These are phyloP conservation scores for Labeo calbasu DNA, from an alignment of 2,797 vertebrate genomes.

Conservation along the genomic window DNA sequence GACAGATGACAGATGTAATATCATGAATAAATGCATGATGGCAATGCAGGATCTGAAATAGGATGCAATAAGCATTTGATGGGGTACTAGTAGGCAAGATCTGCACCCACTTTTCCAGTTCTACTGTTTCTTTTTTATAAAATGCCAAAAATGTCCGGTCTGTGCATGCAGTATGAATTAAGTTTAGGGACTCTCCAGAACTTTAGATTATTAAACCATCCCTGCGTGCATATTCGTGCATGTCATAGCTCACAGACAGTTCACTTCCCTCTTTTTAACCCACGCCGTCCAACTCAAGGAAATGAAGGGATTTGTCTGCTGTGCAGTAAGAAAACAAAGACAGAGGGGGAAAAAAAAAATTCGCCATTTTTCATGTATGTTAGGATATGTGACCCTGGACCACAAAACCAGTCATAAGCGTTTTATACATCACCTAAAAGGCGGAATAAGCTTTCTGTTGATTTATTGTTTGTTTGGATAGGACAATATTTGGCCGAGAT, in stretches of 20 bases:
- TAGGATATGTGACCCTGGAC: neutral
- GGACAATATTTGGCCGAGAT: too few relatives aligned
- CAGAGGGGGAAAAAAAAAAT: neutral
- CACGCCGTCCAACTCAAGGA: slow-evolving; percentile 1
- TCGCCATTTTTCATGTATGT: neutral
- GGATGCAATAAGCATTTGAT: neutral
- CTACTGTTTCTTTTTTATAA: neutral
- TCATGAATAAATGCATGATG: slow-evolving; percentile 38
- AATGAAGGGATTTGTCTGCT: slow-evolving; percentile 25
- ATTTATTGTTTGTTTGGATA: too few relatives aligned
- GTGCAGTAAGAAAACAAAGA: neutral
- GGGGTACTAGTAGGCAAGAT: neutral
- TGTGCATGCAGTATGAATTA: neutral
- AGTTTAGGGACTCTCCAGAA: neutral
- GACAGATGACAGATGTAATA: slow-evolving; percentile 30
- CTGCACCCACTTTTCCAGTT: neutral
- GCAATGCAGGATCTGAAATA: too few relatives aligned
- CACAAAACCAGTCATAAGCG: too few relatives aligned
- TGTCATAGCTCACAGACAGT: slow-evolving; percentile 14
- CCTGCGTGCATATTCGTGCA: neutral
- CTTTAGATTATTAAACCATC: neutral
- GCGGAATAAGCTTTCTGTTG: too few relatives aligned
- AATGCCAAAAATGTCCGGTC: neutral
- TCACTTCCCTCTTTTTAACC: slow-evolving; percentile 21
- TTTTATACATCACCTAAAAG: too few relatives aligned